A percentile compares a stretch with the other conserved stretches of the same genome.
Evolutionary conservation across 1,140 invertebrate genomes (phyloP).

Genomic region (Heliconius hewitsoni): DNA sequence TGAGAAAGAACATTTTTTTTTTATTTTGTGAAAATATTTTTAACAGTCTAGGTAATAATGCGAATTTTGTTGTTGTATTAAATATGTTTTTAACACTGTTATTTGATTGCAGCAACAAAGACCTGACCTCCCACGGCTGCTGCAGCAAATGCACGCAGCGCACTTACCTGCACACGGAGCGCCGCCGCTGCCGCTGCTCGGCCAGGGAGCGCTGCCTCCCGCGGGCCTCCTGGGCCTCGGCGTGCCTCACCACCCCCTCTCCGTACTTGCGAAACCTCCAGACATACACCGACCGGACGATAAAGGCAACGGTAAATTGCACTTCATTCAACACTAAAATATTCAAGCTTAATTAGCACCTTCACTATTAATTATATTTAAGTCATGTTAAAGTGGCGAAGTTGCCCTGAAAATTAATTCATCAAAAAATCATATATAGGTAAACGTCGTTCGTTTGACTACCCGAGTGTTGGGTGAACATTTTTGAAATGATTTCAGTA

Average conservation of each 20-base stretch:
- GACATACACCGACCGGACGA: slow-evolving; percentile 84
- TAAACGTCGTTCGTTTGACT: background rate
- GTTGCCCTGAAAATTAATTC: slow-evolving; percentile 7
- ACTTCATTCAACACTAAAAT: background rate
- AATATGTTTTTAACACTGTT: background rate
- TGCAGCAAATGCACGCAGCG: slow-evolving; percentile 96
- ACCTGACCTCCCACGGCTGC: slow-evolving; percentile 87
- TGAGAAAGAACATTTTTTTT: too few species aligned
- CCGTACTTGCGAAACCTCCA: slow-evolving; percentile 84
- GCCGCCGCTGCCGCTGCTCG: slow-evolving; percentile 84
- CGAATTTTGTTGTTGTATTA: background rate
- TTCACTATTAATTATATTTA: slow-evolving; percentile 1
- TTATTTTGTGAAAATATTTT: too few species aligned
- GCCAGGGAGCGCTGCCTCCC: slow-evolving; percentile 87
- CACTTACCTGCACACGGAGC: slow-evolving; percentile 90
- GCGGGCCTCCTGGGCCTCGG: slow-evolving; percentile 81
- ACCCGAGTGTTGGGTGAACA: background rate
- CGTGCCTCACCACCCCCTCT: slow-evolving; percentile 85
- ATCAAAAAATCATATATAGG: background rate
- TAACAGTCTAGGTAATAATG: too few species aligned
- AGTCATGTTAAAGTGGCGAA: background rate
- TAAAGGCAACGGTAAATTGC: slow-evolving; percentile 83
- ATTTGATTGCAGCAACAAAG: slow-evolving; percentile 86
- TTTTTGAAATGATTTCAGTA: background rate
- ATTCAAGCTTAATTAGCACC: slow-evolving; percentile 3